Evolutionary conservation across 2,888 invertebrate genomes (phyloP).

Genomic region (Myopa tessellatipennis): DNA sequence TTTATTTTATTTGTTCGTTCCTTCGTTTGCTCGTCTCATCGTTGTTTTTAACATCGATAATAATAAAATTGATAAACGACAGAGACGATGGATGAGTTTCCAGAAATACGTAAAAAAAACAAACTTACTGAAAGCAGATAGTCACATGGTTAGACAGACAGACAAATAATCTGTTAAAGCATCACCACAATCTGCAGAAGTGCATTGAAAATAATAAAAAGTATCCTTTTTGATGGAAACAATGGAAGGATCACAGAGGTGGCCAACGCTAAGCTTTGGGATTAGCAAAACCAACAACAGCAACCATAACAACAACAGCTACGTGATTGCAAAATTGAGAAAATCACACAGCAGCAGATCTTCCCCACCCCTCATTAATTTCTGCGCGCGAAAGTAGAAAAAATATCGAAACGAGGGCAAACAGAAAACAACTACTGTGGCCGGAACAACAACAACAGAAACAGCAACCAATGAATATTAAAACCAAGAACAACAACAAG

Average conservation of each 20-base stretch:
- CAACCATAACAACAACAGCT: constrained; percentile 1
- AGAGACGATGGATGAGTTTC: too few relatives aligned
- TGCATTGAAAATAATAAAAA: neutral
- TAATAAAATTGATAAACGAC: too few relatives aligned
- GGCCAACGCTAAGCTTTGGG: neutral
- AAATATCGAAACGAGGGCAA: neutral
- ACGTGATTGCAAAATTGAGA: neutral
- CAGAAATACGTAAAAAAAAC: too few relatives aligned
- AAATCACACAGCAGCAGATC: neutral
- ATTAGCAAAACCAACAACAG: constrained; percentile 2
- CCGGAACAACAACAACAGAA: neutral
- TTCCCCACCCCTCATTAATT: neutral
- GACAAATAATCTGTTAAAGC: neutral
- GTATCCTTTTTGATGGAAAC: neutral
- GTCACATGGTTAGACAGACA: too few relatives aligned
- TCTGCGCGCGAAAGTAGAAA: neutral
- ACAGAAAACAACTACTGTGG: neutral
- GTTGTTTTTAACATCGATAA: too few relatives aligned
- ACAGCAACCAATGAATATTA: constrained; percentile 9
- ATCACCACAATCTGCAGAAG: neutral
- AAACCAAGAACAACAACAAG: constrained; percentile 13
- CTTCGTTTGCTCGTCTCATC: too few relatives aligned
- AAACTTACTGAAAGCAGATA: too few relatives aligned
- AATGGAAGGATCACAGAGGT: neutral
- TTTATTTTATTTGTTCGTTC: too few relatives aligned